Conservation (phyloP, 2,888 invertebrate species). For the Hirtodrosophila histrioides region DNA sequence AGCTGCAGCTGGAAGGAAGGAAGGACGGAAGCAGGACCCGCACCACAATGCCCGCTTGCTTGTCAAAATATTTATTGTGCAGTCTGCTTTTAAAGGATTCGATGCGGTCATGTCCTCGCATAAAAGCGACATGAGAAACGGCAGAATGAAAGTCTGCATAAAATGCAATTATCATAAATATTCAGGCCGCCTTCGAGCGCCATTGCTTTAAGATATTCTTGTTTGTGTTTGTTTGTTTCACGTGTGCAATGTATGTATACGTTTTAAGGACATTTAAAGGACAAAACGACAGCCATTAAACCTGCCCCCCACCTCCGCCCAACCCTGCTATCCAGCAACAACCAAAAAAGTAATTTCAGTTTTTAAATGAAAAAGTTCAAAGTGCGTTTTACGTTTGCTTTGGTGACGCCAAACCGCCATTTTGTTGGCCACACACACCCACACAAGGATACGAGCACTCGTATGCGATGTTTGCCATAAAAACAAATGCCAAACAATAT, state of each 20-base stretch:
- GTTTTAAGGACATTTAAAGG: slow-evolving; percentile 73
- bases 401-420: slow-evolving; percentile 26
- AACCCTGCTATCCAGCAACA: slow-evolving; percentile 32
- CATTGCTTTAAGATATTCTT: slow-evolving; percentile 25
- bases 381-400: slow-evolving; percentile 73
- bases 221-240: slow-evolving; percentile 6
- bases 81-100: slow-evolving; percentile 72
- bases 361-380: slow-evolving; percentile 79
- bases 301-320: slow-evolving; percentile 9
- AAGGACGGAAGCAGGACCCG: slow-evolving; percentile 7
- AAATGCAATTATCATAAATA: slow-evolving; percentile 81
- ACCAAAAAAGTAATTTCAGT: slow-evolving; percentile 73
- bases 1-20: slow-evolving; percentile 1
- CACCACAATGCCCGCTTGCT: slow-evolving; percentile 22
- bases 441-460: slow-evolving; percentile 12
- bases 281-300: slow-evolving; percentile 69
- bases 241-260: slow-evolving; percentile 48
- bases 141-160: slow-evolving; percentile 59
- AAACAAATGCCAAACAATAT: slow-evolving; percentile 74
- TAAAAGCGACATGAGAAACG: slow-evolving; percentile 39
- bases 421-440: slow-evolving; percentile 25
- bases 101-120: slow-evolving; percentile 60
- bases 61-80: slow-evolving; percentile 59
- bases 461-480: slow-evolving; percentile 61
- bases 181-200: slow-evolving; percentile 55